Conservation (phyloP, 2,888 invertebrate genomes). For the Eupithecia exiguata region DNA sequence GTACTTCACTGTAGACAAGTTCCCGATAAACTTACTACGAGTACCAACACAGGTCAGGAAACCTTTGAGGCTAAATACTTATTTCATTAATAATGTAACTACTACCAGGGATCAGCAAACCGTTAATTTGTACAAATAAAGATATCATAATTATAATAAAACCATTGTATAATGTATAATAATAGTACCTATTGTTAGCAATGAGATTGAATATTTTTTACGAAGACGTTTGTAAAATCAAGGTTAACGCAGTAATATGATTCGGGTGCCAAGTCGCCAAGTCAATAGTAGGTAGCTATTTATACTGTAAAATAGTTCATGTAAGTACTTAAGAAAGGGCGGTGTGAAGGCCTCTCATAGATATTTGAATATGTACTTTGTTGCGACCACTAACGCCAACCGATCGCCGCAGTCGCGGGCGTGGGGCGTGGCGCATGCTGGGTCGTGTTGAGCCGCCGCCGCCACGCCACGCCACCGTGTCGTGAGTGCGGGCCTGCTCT, state of each 20-base stretch:
- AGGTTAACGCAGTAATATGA: slow-evolving; percentile 20
- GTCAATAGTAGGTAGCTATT: slow-evolving; percentile 19
- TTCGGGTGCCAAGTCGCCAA: slow-evolving; percentile 39
- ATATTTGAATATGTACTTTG: neutral
- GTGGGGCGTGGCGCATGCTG: neutral
- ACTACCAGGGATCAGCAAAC: neutral
- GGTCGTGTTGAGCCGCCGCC: neutral
- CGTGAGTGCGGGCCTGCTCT: too few species aligned
- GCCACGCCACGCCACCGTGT: too few species aligned
- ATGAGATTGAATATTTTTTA: slow-evolving; percentile 35
- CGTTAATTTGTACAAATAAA: slow-evolving; percentile 9
- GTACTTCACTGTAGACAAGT: neutral
- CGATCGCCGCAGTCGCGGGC: neutral
- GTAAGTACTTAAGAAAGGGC: neutral
- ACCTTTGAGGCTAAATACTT: too few species aligned
- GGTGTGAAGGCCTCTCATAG: neutral
- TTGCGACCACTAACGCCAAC: neutral
- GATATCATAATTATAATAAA: neutral
- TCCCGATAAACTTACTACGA: too few species aligned
- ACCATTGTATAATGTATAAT: neutral
- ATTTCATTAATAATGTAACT: too few species aligned
- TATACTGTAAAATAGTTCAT: slow-evolving; percentile 21
- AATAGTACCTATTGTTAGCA: neutral
- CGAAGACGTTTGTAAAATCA: slow-evolving; percentile 31
- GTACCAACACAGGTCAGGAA: too few species aligned